Base-by-base conservation (phyloP, 2,797 vertebrate genomes). In the Microchirus variegatus region DNA sequence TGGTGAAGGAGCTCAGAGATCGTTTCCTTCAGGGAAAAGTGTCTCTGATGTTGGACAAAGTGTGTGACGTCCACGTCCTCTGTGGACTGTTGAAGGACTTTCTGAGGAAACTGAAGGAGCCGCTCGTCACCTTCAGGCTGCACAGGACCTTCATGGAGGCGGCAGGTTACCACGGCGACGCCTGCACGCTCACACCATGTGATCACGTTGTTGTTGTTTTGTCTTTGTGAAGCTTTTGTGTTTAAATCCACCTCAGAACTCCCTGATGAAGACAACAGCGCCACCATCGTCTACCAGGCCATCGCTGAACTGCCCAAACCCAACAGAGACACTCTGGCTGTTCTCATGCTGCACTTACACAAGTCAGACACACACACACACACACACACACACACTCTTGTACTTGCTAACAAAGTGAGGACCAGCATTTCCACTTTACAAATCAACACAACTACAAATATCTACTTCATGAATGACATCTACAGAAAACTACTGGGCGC, bases 41-140 rank as follows among this genome's bases (percentile, higher is more conserved):
- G 0, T 51, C 10, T 0, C 71, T 91, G 3, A 70, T 86, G 0
- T 91, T 96, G 0, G 26, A 86, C n/a, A 87, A 85, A 0, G 93
- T 96, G 46, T 63, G 90, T 0, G 95, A 97, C 37, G 77, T 96
- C 67, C 93, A 97, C 0, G 93, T 94, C 9, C 81, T 96, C 8
- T 96, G 95, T 13, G 94, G 95, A 0, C 79, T 95, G 16, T 91
- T 97, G 67, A 97, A 97, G 62, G 95, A 96, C 62, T 95, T 96
- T 41, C 87, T 97, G 63, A 89, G 95, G 45, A 94, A 88, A 37
- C 92, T 96, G 26, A 90, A 86, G 57, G 96, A 97, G 54, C 95
- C 95, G 0, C 78, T 87, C 16, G 10, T 90, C 51, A 90, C 82
- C 14, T 85, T 85, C 71, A 75, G 38, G 10, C 70, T 87, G 56